These are phyloP conservation scores for Atractosteus spatula DNA, from an alignment of 2,113 vertebrate genomes.

Conservation along the genomic window DNA sequence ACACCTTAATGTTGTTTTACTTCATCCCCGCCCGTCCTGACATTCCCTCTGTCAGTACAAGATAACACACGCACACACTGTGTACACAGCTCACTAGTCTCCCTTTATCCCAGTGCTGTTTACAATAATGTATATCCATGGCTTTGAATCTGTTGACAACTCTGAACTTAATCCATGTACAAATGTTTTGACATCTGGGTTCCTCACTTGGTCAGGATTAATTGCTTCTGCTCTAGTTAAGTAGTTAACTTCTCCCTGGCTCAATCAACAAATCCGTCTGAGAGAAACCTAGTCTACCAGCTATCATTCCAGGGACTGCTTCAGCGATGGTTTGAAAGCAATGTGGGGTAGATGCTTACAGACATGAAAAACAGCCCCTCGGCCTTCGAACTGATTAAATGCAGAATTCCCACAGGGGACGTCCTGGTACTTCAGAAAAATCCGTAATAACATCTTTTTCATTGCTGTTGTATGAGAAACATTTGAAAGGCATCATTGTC, in stretches of 20 bases:
- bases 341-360: background rate
- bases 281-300: background rate
- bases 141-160: constrained; percentile 21
- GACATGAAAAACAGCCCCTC: background rate
- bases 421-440: too few species aligned
- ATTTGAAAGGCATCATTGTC: too few species aligned
- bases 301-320: background rate
- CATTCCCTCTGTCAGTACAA: background rate
- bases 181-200: constrained; percentile 26
- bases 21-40: background rate
- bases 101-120: constrained; percentile 6
- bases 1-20: too few species aligned
- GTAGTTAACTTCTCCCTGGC: background rate
- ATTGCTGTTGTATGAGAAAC: too few species aligned
- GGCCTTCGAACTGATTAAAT: background rate
- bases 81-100: background rate
- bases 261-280: background rate
- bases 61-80: background rate
- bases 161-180: constrained; percentile 24
- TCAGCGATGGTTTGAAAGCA: background rate
- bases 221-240: background rate
- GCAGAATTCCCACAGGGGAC: background rate
- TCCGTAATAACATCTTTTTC: too few species aligned
- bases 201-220: constrained; percentile 7
- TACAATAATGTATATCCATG: constrained; percentile 21